Conservation (phyloP, 2,888 invertebrate species). For the Isoperla grammatica region DNA sequence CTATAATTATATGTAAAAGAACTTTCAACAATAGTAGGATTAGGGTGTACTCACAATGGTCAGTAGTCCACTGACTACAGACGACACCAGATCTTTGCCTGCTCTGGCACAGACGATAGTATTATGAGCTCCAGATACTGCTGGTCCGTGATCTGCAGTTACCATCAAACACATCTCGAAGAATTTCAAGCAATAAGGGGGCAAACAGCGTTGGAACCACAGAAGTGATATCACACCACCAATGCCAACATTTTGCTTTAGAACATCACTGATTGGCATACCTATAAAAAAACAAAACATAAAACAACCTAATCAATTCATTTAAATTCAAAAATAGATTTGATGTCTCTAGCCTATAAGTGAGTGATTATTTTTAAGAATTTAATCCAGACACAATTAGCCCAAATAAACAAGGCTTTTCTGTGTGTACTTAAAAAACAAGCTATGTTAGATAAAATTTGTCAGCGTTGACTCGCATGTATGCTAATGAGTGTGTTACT, state of each 20-base stretch:
- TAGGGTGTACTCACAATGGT: slow-evolving; percentile 75
- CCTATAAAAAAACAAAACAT: slow-evolving; percentile 41
- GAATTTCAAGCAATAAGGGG: slow-evolving; percentile 92
- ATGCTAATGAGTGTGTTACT: no score
- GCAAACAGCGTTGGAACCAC: slow-evolving; percentile 98
- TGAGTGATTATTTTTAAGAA: no score
- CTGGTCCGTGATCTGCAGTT: slow-evolving; percentile 98
- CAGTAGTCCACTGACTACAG: slow-evolving; percentile 89
- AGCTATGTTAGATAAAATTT: no score
- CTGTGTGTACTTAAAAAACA: no score
- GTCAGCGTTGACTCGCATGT: no score
- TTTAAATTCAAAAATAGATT: no score
- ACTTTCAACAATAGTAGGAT: not conserved
- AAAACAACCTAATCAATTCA: no score
- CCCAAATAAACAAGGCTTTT: no score
- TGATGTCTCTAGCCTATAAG: no score
- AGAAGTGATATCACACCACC: slow-evolving; percentile 95
- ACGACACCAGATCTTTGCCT: slow-evolving; percentile 95
- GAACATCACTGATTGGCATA: slow-evolving; percentile 67
- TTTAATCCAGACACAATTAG: no score
- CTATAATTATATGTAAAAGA: not conserved
- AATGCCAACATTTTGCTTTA: slow-evolving; percentile 93
- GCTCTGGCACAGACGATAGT: slow-evolving; percentile 97
- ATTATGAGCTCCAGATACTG: slow-evolving; percentile 97
- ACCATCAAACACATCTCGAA: slow-evolving; percentile 99